These are phyloP conservation scores for Branchinecta lynchi DNA, from an alignment of 1,140 invertebrate species.

Conservation along the genomic window DNA sequence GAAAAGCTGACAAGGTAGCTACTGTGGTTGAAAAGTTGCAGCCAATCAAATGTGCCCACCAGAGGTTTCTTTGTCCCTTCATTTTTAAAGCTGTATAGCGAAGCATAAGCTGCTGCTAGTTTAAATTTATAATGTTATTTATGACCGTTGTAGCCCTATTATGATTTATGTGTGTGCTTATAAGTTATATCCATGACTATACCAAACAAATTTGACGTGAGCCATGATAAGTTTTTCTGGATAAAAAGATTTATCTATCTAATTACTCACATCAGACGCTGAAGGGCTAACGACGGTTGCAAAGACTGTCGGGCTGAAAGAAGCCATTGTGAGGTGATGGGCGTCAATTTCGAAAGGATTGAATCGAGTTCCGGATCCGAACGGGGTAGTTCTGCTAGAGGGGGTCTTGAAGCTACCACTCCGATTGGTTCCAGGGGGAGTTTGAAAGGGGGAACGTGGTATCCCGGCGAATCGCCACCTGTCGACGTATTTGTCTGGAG, in stretches of 20 bases:
- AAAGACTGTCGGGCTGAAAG: neutral
- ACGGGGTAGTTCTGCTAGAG: neutral
- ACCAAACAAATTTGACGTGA: too few relatives aligned
- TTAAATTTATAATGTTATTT: too few relatives aligned
- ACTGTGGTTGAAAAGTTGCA: too few relatives aligned
- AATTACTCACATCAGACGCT: neutral
- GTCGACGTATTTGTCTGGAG: constrained; percentile 4
- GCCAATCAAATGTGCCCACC: too few relatives aligned
- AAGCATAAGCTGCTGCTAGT: too few relatives aligned
- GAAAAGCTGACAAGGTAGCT: too few relatives aligned
- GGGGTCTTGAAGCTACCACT: neutral
- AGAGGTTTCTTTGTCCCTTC: too few relatives aligned
- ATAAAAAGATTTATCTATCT: neutral
- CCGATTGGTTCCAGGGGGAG: neutral
- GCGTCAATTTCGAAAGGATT: neutral
- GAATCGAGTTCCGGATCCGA: neutral
- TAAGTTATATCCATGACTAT: too few relatives aligned
- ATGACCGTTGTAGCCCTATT: too few relatives aligned
- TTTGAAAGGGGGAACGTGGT: neutral
- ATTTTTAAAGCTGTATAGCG: too few relatives aligned
- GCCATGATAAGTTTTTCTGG: too few relatives aligned
- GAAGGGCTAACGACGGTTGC: neutral
- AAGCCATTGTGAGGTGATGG: neutral
- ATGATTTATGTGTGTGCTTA: too few relatives aligned
- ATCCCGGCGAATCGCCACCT: neutral